phyloP scores from a whole-genome alignment of 2,113 vertebrate species.

The Eretmochelys imbricata region DNA sequence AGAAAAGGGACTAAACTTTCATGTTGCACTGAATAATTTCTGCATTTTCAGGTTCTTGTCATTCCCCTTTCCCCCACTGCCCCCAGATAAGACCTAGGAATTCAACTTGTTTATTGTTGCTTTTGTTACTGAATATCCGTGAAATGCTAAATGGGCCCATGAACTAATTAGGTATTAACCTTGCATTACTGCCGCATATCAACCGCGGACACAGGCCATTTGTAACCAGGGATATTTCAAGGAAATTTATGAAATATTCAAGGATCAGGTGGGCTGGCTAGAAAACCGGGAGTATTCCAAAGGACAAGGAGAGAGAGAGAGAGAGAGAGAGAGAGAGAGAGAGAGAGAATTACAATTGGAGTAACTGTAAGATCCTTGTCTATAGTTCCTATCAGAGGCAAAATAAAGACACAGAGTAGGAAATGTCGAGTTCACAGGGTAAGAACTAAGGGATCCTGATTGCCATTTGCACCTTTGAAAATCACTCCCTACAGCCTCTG shows the following conservation, averaged over 20 bases:
- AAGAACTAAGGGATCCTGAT: neutral
- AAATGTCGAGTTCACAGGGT: neutral
- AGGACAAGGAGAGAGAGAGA: neutral
- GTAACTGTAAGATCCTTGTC: neutral
- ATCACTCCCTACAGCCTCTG: neutral
- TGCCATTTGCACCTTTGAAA: neutral
- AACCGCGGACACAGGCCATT: conserved; percentile 59
- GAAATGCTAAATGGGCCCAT: conserved; percentile 76
- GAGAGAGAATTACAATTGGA: neutral
- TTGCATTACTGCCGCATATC: conserved; percentile 70
- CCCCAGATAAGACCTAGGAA: conserved; percentile 51
- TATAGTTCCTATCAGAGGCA: neutral
- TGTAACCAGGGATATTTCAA: conserved; percentile 58
- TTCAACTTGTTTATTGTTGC: conserved; percentile 70
- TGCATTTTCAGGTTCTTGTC: conserved; percentile 47
- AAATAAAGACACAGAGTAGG: neutral
- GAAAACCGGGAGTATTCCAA: neutral
- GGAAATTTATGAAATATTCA: conserved; percentile 68
- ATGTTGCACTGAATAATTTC: conserved; percentile 27
- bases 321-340: neutral
- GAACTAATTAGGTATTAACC: conserved; percentile 79
- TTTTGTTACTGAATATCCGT: conserved; percentile 79
- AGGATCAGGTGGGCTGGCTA: conserved; percentile 50
- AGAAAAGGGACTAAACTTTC: conserved; percentile 36
- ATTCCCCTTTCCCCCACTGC: conserved; percentile 25